Evolutionary conservation across 2,113 vertebrate genomes (phyloP).

Genomic region (Rhagologus leucostigma): DNA sequence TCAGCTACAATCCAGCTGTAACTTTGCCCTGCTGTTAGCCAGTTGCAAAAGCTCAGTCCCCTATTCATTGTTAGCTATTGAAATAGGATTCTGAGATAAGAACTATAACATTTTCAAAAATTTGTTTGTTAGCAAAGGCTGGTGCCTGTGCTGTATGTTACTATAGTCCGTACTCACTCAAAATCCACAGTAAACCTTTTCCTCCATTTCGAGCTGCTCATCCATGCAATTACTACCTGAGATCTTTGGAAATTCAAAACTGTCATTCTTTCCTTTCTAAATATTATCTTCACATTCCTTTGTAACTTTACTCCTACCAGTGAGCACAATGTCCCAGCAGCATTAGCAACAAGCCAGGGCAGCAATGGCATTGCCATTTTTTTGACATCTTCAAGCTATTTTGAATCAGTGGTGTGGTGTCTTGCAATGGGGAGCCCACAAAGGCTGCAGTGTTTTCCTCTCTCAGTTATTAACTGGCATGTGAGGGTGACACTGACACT

Average conservation of each 20-base stretch:
- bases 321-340: background rate
- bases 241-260: background rate
- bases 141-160: background rate
- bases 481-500: background rate
- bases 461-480: background rate
- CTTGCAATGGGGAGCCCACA: background rate
- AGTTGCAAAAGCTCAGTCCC: background rate
- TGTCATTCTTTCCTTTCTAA: background rate
- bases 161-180: background rate
- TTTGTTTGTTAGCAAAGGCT: background rate
- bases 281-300: background rate
- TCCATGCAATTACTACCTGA: background rate
- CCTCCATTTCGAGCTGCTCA: background rate
- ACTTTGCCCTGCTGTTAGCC: background rate
- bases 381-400: background rate
- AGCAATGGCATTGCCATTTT: background rate
- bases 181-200: background rate
- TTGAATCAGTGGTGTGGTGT: background rate
- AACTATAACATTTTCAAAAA: background rate
- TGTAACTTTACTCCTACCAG: background rate
- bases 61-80: background rate
- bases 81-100: background rate
- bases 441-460: background rate
- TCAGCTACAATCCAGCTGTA: background rate
- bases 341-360: background rate